Percentiles rank a stretch among this genome's conserved stretches.
phyloP scores from a whole-genome alignment of 2,888 invertebrate species.

The Tineola bisselliella region DNA sequence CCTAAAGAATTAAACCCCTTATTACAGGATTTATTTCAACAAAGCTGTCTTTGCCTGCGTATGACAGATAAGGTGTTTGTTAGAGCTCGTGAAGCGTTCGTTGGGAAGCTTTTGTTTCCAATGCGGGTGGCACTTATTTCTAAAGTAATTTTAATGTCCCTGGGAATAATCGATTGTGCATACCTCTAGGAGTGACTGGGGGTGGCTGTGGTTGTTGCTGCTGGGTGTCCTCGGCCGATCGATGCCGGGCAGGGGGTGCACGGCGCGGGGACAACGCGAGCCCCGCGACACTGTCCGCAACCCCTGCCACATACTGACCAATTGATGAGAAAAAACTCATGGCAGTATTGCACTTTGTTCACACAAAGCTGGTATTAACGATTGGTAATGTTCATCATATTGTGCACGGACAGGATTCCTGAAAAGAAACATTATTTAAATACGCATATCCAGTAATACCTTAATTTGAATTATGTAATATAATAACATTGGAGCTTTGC shows the following conservation, averaged over 20 bases:
- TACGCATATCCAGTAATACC: no score
- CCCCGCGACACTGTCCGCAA: slow-evolving; percentile 86
- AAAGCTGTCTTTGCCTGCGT: not conserved
- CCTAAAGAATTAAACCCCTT: not conserved
- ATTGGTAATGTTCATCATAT: not conserved
- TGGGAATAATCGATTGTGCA: not conserved
- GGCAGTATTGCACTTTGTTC: not conserved
- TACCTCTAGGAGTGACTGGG: not conserved
- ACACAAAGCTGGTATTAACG: not conserved
- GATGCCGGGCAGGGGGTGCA: slow-evolving; percentile 75
- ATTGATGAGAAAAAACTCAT: slow-evolving; percentile 90
- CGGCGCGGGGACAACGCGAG: slow-evolving; percentile 80
- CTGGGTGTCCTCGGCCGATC: slow-evolving; percentile 63
- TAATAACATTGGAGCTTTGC: no score
- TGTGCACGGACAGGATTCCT: not conserved
- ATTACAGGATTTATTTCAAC: not conserved
- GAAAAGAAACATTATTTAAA: not conserved
- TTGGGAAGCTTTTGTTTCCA: not conserved
- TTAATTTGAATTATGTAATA: no score
- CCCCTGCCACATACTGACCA: slow-evolving; percentile 86
- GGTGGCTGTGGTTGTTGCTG: slow-evolving; percentile 39
- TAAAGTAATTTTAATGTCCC: not conserved
- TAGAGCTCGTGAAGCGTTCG: not conserved
- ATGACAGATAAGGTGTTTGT: not conserved
- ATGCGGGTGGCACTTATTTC: not conserved